phyloP scores from a whole-genome alignment of 2,113 vertebrate species.

The Elgaria multicarinata region DNA sequence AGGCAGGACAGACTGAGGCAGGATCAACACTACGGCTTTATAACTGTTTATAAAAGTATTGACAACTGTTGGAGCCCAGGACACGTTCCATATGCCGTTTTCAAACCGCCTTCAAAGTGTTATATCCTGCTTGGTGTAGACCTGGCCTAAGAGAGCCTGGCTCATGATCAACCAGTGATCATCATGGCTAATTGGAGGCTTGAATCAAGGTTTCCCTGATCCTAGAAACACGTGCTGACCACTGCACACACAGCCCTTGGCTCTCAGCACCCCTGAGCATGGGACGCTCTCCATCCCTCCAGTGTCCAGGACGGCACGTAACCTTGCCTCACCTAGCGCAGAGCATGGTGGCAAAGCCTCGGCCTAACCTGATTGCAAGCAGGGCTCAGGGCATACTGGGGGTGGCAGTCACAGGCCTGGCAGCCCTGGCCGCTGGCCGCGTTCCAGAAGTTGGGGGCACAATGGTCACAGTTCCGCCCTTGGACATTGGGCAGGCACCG shows the following conservation, averaged over 20 bases:
- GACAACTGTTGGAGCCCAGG: too few species aligned
- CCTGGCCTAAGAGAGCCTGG: neutral
- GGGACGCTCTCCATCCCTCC: neutral
- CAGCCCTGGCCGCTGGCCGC: slow-evolving; percentile 88
- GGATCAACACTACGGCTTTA: too few species aligned
- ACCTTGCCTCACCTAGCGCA: neutral
- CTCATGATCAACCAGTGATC: neutral
- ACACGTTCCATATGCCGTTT: too few species aligned
- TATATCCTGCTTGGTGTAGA: too few species aligned
- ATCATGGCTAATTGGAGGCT: neutral
- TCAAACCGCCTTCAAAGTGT: too few species aligned
- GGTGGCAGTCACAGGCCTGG: slow-evolving; percentile 88
- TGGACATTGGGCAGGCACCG: slow-evolving; percentile 88
- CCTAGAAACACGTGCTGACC: neutral
- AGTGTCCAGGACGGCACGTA: neutral
- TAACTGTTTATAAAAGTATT: too few species aligned
- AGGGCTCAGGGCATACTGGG: slow-evolving; percentile 82
- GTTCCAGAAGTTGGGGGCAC: slow-evolving; percentile 93
- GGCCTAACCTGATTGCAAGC: slow-evolving; percentile 89
- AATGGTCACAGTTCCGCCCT: slow-evolving; percentile 91
- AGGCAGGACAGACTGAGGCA: neutral
- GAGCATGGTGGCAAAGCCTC: neutral
- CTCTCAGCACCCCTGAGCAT: neutral
- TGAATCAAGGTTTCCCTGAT: neutral
- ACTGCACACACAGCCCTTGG: neutral